A percentile compares a stretch with the other conserved stretches of the same genome.
These are phyloP conservation scores for Proterorhinus semilunaris DNA, from an alignment of 2,113 vertebrate species.

Conservation along the genomic window DNA sequence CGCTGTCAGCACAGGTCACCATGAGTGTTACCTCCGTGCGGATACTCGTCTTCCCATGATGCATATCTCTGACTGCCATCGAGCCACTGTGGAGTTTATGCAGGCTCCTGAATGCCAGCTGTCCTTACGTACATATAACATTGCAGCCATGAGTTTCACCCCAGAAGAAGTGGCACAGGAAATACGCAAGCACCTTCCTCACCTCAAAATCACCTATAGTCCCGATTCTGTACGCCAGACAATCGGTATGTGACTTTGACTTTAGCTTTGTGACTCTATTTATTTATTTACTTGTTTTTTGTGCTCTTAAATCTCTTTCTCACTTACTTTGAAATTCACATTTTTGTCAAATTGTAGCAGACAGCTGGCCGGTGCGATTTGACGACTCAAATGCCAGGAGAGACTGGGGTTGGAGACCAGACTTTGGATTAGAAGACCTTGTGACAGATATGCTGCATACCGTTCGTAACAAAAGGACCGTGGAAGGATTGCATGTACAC, in stretches of 20 bases:
- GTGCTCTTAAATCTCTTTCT: no score
- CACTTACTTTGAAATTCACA: no score
- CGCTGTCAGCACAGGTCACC: conserved; percentile 73
- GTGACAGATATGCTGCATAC: conserved; percentile 73
- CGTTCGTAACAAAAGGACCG: conserved; percentile 62
- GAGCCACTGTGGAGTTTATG: conserved; percentile 79
- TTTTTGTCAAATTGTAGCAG: conserved; percentile 60
- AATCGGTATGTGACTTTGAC: conserved; percentile 64
- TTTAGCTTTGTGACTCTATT: neutral
- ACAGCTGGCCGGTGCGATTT: conserved; percentile 79
- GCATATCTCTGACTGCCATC: conserved; percentile 79
- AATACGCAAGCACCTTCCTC: conserved; percentile 75
- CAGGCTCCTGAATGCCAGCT: conserved; percentile 71
- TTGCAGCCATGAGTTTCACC: conserved; percentile 79
- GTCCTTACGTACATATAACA: conserved; percentile 78
- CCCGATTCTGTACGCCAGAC: conserved; percentile 74
- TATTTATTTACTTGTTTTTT: neutral
- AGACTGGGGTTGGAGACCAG: conserved; percentile 76
- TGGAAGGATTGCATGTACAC: conserved; percentile 61
- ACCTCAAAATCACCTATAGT: conserved; percentile 76
- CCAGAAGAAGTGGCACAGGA: conserved; percentile 75
- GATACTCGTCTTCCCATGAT: conserved; percentile 81
- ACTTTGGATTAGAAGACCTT: conserved; percentile 66
- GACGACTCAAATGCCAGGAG: conserved; percentile 77
- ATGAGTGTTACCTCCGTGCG: conserved; percentile 76